phyloP scores from a whole-genome alignment of 2,113 vertebrate genomes.

The Ahaetulla prasina region DNA sequence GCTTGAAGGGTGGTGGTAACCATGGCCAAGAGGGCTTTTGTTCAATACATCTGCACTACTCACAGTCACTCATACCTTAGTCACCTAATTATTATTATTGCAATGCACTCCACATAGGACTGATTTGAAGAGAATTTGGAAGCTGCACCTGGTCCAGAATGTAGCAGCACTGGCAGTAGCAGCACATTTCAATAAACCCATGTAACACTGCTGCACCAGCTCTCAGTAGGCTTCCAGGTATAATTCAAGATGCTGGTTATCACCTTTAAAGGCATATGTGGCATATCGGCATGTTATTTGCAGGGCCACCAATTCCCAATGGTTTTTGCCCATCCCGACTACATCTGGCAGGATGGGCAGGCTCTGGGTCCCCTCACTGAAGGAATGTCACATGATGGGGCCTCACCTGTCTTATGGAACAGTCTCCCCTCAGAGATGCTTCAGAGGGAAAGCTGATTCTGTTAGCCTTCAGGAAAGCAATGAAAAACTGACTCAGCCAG shows the following conservation, averaged over 20 bases:
- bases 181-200: not conserved
- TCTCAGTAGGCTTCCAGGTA: not conserved
- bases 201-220: not conserved
- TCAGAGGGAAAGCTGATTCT: not conserved
- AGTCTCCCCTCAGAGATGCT: not conserved
- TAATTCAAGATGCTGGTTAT: not conserved
- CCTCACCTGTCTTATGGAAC: not conserved
- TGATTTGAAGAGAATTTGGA: not conserved
- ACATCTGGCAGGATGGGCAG: not conserved
- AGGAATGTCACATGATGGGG: not conserved
- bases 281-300: not conserved
- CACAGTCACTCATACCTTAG: not conserved
- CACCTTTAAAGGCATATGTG: not conserved
- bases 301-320: not conserved
- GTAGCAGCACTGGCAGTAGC: not conserved
- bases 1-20: not conserved
- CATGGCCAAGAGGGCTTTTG: not conserved
- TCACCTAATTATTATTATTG: not conserved
- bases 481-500: not conserved
- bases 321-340: not conserved
- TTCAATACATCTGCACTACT: not conserved
- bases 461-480: not conserved
- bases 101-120: not conserved
- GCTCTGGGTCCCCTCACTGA: not conserved
- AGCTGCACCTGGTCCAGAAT: not conserved